Base-by-base conservation (phyloP, 2,888 invertebrate genomes). In the Stenodema calcarata region DNA sequence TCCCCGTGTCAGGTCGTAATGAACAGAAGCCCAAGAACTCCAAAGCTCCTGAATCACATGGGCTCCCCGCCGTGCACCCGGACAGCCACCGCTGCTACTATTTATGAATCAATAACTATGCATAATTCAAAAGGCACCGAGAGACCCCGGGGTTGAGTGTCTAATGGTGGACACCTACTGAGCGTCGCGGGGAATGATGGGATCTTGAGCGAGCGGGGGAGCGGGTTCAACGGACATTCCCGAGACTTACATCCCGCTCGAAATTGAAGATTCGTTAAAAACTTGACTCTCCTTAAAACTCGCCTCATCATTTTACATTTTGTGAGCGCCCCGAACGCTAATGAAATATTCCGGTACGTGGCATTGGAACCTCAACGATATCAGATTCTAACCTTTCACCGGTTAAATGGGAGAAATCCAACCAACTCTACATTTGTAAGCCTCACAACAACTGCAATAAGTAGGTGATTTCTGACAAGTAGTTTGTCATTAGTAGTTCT, bases 41-140 rank as follows among this genome's bases (percentile, higher is more conserved):
- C 41, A 18, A 44, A 82, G 69, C 82, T 82, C 54, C 69, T 82
- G 62, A 69, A 82, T 69, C 62, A 62, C 82, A 30, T 42, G 28
- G 82, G 41, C 82, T 28, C 82, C 82, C 82, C 82, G 82, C 30
- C 69, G 82, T 12, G 82, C 11, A 12, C 42, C 82, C 69, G 41
- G 69, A 80, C 80, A 54, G 80, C 84, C 73, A 16, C 42, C 18
- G 44, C 28, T 23, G 85, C 76, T 76, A 85, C 85, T 85, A 85
- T 85, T 85, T 85, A 85, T 85, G 76, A 76, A 76, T 76, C 75
- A 85, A 85, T 85, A 85, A 85, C 76, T 85, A 85, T 85, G 85
- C 76, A 85, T 85, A 85, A 85, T 85, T 76, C 85, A 82, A 82
- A 69, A 82, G 69, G 35, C 30, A 50, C 62, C 9, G 69, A 41